Percentiles rank a stretch among this genome's conserved stretches.
phyloP scores from a whole-genome alignment of 2,797 vertebrate genomes.

The Paratrypauchen microcephalus region DNA sequence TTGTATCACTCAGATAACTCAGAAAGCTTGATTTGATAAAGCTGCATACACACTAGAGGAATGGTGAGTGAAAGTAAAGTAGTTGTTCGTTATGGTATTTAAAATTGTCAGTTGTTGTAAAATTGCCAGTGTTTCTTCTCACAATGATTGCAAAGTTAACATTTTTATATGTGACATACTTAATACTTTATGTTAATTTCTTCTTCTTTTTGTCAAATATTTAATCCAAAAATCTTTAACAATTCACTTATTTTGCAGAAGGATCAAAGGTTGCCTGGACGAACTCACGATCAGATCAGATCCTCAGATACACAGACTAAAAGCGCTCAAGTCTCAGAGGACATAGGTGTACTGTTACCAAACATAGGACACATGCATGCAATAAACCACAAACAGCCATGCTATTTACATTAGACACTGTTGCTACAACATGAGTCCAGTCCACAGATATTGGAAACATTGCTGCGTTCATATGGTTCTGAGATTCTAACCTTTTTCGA shows the following conservation, averaged over 20 bases:
- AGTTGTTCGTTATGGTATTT: no score
- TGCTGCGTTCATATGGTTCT: not conserved
- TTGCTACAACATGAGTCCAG: slow-evolving; percentile 1
- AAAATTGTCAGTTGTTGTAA: no score
- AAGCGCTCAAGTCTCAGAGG: not conserved
- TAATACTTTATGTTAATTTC: not conserved
- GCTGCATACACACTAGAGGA: not conserved
- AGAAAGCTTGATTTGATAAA: not conserved
- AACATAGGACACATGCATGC: slow-evolving; percentile 1
- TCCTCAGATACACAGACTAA: not conserved
- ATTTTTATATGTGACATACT: not conserved
- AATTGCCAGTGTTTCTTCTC: not conserved
- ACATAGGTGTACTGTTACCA: slow-evolving; percentile 2
- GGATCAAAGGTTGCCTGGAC: not conserved
- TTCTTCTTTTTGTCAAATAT: not conserved
- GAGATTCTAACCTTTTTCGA: not conserved
- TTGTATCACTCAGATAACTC: not conserved
- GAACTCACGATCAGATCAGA: not conserved
- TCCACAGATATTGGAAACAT: not conserved
- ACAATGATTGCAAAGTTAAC: not conserved
- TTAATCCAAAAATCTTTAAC: not conserved
- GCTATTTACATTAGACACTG: slow-evolving; percentile 4
- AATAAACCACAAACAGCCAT: slow-evolving; percentile 1
- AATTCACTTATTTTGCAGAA: not conserved
- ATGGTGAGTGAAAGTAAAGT: not conserved